Conservation (phyloP, 1,140 invertebrate genomes). For the Goniozus legneri region DNA sequence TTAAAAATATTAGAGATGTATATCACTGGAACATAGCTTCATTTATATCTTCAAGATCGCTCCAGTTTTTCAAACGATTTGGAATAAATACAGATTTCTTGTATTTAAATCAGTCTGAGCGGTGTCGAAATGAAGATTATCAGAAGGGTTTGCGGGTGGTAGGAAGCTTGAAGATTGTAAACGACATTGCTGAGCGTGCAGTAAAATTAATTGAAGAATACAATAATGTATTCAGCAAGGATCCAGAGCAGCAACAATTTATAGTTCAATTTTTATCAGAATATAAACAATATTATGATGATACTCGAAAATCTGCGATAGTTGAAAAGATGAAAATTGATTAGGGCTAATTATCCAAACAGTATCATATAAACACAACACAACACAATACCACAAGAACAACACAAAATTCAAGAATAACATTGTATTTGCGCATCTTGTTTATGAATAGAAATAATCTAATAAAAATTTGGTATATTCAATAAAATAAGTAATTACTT, state of each 20-base stretch:
- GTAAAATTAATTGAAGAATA: conserved; percentile 22
- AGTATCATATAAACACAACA: too few relatives aligned
- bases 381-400: too few relatives aligned
- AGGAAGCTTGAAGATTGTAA: conserved; percentile 20
- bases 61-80: conserved; percentile 13
- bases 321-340: conserved; percentile 7
- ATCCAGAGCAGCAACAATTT: conserved; percentile 12
- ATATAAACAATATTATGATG: conserved; percentile 5
- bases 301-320: conserved; percentile 14
- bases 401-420: too few relatives aligned
- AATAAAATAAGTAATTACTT: too few relatives aligned
- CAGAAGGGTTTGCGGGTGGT: conserved; percentile 7
- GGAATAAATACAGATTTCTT: conserved; percentile 13
- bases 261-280: conserved; percentile 14
- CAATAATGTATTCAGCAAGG: conserved; percentile 11
- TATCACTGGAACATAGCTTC: too few relatives aligned
- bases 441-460: too few relatives aligned
- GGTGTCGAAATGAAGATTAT: too few relatives aligned
- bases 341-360: conserved; percentile 4
- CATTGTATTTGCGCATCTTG: too few relatives aligned
- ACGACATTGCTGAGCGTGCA: conserved; percentile 19
- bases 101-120: not conserved
- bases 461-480: too few relatives aligned
- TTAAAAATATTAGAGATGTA: too few relatives aligned
- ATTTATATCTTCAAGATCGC: too few relatives aligned